Conservation (phyloP, 2,888 invertebrate genomes). For the Dendrolimus houi region DNA sequence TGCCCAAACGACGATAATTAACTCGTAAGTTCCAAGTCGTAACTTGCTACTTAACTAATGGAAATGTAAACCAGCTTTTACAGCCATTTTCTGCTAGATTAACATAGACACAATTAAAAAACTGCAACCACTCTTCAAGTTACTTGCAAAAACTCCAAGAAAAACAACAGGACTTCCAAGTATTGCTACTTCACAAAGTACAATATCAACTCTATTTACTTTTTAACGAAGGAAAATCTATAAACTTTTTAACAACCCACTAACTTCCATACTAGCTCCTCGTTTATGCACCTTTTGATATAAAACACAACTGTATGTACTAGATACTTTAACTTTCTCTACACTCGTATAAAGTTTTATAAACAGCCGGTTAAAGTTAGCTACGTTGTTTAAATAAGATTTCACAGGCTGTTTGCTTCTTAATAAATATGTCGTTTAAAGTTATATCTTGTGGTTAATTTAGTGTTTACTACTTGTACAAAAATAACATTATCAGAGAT, state of each 20-base stretch:
- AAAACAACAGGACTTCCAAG: neutral
- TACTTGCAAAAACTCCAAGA: neutral
- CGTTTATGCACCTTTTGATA: slow-evolving; percentile 61
- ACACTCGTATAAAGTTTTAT: neutral
- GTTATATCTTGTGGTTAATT: neutral
- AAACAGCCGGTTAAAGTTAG: neutral
- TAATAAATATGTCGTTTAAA: neutral
- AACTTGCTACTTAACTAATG: too few species aligned
- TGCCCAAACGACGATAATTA: too few species aligned
- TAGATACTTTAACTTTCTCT: slow-evolving; percentile 29
- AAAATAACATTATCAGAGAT: neutral
- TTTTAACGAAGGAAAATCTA: slow-evolving; percentile 42
- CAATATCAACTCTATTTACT: slow-evolving; percentile 31
- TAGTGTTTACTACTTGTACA: neutral
- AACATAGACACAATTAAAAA: too few species aligned
- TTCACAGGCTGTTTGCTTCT: too few species aligned
- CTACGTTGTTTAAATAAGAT: neutral
- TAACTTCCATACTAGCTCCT: slow-evolving; percentile 43
- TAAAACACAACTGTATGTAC: slow-evolving; percentile 49
- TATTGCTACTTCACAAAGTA: slow-evolving; percentile 5
- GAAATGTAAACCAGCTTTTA: too few species aligned
- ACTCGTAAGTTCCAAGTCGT: too few species aligned
- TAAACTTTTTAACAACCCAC: slow-evolving; percentile 53
- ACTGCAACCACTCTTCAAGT: too few species aligned
- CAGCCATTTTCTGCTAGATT: too few species aligned